A percentile compares a stretch with the other conserved stretches of the same genome.
These are phyloP conservation scores for Periparus ater DNA, from an alignment of 2,797 vertebrate genomes.

Conservation along the genomic window DNA sequence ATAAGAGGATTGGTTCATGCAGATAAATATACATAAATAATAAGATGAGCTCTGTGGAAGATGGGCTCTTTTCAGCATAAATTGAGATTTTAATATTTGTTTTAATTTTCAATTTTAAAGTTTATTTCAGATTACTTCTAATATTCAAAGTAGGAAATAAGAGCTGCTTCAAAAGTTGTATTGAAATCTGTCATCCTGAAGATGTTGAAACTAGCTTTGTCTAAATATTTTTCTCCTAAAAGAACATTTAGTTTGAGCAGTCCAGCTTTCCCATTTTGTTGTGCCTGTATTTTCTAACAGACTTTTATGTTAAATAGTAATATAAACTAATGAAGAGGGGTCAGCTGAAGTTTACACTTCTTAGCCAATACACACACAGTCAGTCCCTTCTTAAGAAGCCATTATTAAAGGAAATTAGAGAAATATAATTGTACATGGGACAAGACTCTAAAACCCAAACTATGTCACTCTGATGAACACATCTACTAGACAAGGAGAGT, in stretches of 20 bases:
- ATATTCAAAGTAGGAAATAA: neutral
- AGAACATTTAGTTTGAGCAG: neutral
- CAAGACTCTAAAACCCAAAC: neutral
- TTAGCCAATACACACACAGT: neutral
- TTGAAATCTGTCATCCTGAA: neutral
- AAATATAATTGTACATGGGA: neutral
- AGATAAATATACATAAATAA: neutral
- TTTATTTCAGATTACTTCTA: neutral
- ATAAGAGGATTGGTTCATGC: neutral
- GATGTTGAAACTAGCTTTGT: neutral
- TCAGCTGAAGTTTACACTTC: neutral
- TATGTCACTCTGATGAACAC: neutral
- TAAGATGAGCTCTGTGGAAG: neutral
- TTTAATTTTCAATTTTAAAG: constrained; percentile 16
- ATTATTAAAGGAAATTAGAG: neutral
- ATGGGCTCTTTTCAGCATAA: neutral
- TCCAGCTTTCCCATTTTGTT: neutral
- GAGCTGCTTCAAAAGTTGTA: neutral
- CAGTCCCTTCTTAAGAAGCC: neutral
- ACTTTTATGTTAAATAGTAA: neutral
- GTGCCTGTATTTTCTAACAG: neutral
- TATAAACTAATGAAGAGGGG: neutral
- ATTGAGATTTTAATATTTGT: neutral
- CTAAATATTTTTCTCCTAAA: neutral
- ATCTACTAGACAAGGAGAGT: neutral